Base-by-base conservation (phyloP, 2,888 invertebrate genomes). In the Parnassius orleans region DNA sequence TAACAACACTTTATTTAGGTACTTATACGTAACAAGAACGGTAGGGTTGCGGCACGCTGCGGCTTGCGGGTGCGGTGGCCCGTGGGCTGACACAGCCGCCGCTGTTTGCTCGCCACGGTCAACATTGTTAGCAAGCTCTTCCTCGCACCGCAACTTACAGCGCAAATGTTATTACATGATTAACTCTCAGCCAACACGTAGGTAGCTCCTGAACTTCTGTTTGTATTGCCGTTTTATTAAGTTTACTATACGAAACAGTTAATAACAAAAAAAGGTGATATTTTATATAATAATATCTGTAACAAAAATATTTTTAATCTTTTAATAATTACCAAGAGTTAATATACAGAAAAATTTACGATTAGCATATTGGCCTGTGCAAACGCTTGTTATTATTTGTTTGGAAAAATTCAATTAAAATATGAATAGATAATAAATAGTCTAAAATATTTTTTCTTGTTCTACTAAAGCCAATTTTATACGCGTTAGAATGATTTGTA, bases 121-220 rank as follows among this genome's bases (percentile, higher is more conserved):
- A 90, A 91, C 90, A 91, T 91, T 89, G 90, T 91, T 91, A 91
- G 88, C 63, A 55, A 55, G 63, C 59, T 75, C 72, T 44, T 52
- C 65, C 60, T 63, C 65, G 65, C 66, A 46, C 63, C 53, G 66
- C 57, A 65, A 66, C 68, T 63, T 61, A 46, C 77, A 72, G 70
- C 69, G 74, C 82, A 83, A 87, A 87, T 85, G 86, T 85, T 86
- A 87, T 89, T 86, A 88, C 82, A 85, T 86, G 86, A 87, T 89
- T 87, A 83, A 78, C 80, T 78, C 81, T 72, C 75, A 73, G 70
- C 78, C 78, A 77, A 84, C 87, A 84, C 83, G 81, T 84, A 81
- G 73, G 81, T 84, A 81, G 73, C 51, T 46, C 12, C 62, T 71
- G 64, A 48, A 76, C 76, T 75, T 72, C 75, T 83, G 80, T 85